Base-by-base conservation (phyloP, 2,113 vertebrate species). In the Semnornis frantzii region DNA sequence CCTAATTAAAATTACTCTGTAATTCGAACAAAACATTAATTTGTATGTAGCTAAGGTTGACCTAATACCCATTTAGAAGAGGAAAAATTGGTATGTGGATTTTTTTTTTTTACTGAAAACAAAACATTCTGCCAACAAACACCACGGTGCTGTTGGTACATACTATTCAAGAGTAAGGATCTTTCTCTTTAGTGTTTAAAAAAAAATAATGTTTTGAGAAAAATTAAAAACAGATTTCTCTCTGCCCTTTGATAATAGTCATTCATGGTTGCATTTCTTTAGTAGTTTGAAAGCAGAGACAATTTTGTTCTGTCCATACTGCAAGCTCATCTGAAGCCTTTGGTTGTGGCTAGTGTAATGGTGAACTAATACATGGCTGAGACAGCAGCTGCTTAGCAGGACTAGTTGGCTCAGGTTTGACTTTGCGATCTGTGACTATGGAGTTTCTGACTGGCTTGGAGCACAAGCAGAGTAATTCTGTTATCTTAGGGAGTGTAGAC, bases 1-100 rank as follows among this genome's bases (percentile, higher is more conserved):
- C 95, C 91, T 95, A 97, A 96, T 96, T 96, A 95, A 95, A 92
- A 95, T 96, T 91, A 90, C 83, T 82, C 90, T 94, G 85, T 93
- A 91, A 97, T 97, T 93, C 94, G 91, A 95, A 90, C 85, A 93
- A 94, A 95, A 92, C 84, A 87, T 93, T 90, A 34, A 84, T 96
- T 94, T 90, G 57, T 93, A 70, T 95, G 93, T 95, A 94, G 94
- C 87, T 93, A 92, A 95, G 65, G 63, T 85, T 94, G 95, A 95
- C 94, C 96, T 95, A 95, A 96, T 94, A 13, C 76, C 79, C 90
- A 91, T 91, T 82, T 86, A 95, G 90, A 94, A 94, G 70, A 81
- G 82, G 70, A 95, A 81, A 93, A 91, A 86, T 72, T 76, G 85
- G 86, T 71, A 75, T 39, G 78, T 37, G 1, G 2, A 31, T n/a